Percentiles rank a stretch among this genome's conserved stretches.
These are phyloP conservation scores for Toxotes chatareus DNA, from an alignment of 2,113 vertebrate genomes.

Conservation along the genomic window DNA sequence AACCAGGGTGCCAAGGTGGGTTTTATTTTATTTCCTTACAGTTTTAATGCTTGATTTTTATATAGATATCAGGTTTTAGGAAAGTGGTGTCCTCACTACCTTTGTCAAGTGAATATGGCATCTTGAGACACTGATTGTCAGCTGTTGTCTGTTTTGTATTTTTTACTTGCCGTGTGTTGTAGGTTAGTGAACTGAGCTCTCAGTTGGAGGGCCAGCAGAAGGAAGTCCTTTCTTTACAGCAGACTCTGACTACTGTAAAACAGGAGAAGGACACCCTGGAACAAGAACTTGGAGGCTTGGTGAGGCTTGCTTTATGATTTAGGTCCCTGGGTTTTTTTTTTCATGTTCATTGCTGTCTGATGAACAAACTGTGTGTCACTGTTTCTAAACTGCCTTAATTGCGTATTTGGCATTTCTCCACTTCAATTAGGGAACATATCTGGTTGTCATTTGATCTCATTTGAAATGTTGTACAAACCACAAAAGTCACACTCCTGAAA, in stretches of 20 bases:
- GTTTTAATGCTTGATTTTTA: neutral
- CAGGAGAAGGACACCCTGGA: constrained; percentile 88
- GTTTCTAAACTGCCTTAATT: neutral
- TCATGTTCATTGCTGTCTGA: neutral
- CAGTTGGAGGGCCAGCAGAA: constrained; percentile 88
- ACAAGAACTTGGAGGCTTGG: constrained; percentile 89
- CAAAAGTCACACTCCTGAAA: neutral
- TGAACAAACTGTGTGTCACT: too few species aligned
- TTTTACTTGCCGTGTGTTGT: constrained; percentile 38
- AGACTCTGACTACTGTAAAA: constrained; percentile 85
- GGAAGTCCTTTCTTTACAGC: constrained; percentile 86
- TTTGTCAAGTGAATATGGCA: neutral
- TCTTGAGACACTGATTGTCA: neutral
- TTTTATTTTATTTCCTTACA: constrained; percentile 52
- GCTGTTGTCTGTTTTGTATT: constrained; percentile 2
- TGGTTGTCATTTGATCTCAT: neutral
- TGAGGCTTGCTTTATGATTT: constrained; percentile 77
- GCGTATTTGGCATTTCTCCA: neutral
- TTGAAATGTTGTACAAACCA: neutral
- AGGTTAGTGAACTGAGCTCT: constrained; percentile 88
- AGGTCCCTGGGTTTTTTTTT: constrained; percentile 14
- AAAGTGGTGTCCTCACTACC: neutral
- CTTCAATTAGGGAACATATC: neutral
- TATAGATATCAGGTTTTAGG: neutral
- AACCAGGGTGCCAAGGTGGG: constrained; percentile 90